Evolutionary conservation across 2,888 invertebrate genomes (phyloP), one percentile per base, ranked within the genome.

Genomic region (Agrochola litura): DNA sequence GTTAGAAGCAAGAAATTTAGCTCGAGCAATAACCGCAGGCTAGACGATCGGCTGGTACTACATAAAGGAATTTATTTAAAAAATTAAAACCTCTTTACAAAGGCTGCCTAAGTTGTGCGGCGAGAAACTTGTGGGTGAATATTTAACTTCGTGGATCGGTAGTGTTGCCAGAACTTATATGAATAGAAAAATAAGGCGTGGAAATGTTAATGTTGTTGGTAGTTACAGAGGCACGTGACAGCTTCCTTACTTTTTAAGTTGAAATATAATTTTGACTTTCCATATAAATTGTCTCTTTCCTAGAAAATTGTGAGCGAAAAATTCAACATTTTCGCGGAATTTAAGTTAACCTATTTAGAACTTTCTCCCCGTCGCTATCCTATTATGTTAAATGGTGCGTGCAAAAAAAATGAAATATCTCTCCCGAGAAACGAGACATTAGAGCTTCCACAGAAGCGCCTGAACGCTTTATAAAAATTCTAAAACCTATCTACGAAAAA

Each of bases 61-160:
- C 67, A 75, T 78, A 74, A 86, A 82, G 71, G 65, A 83, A 83
- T 79, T 79, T 81, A 74, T 81, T 84, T 80, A 71, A 87, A 86
- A 88, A 88, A 88, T 82, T 82, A 86, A 82, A 83, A 79, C 73
- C 79, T 76, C 61, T 66, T 82, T 78, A 77, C 78, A 76, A 83
- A 81, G 79, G 71, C 73, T 86, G 81, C 37, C 56, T 46, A 83
- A 80, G 73, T 84, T 79, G n/a, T 77, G 61, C 76, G 54, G 75
- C 49, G 70, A 64, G 78, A 72, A 85, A 85, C 52, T 88, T 86
- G 71, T 25, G 46, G 66, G 63, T 80, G 85, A 88, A 88, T 88
- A 82, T 83, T 88, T 77, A 79, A 84, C 56, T 81, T 74, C n/a
- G 54, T 74, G 63, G 70, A 58, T 77, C 76, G 37, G 37, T 78